phyloP scores from a whole-genome alignment of 2,113 vertebrate species.

The Hyaena hyaena region DNA sequence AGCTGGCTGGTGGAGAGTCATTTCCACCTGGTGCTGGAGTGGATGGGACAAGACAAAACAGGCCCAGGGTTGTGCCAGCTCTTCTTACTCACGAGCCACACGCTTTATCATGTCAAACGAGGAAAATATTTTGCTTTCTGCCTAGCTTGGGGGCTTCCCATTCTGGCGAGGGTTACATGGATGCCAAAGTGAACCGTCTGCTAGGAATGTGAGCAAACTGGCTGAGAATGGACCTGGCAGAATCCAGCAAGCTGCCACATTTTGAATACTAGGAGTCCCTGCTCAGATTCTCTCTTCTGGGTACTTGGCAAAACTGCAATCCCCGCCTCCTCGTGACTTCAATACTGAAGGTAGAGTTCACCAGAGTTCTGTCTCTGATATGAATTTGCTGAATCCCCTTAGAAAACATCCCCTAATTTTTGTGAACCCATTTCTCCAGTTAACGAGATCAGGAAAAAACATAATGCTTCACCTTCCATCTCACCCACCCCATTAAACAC shows the following conservation, averaged over 20 bases:
- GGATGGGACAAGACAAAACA: constrained; percentile 1
- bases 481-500: neutral
- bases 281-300: neutral
- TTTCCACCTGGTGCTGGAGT: neutral
- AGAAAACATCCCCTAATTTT: neutral
- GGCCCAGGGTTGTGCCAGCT: neutral
- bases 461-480: neutral
- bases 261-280: neutral
- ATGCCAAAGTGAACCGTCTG: neutral
- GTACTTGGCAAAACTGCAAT: neutral
- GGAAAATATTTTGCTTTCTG: constrained; percentile 66
- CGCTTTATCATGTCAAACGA: constrained; percentile 66
- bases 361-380: neutral
- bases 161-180: constrained; percentile 58
- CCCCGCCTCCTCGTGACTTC: neutral
- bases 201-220: constrained; percentile 71
- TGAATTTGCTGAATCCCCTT: neutral
- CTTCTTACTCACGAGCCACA: constrained; percentile 55
- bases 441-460: neutral
- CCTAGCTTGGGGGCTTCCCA: constrained; percentile 66
- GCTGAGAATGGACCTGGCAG: constrained; percentile 45
- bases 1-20: neutral
- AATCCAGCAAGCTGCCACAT: constrained; percentile 58
- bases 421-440: neutral
- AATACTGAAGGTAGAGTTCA: neutral